These are phyloP conservation scores for Engystomops pustulosus DNA, from an alignment of 2,113 vertebrate species.

Conservation along the genomic window DNA sequence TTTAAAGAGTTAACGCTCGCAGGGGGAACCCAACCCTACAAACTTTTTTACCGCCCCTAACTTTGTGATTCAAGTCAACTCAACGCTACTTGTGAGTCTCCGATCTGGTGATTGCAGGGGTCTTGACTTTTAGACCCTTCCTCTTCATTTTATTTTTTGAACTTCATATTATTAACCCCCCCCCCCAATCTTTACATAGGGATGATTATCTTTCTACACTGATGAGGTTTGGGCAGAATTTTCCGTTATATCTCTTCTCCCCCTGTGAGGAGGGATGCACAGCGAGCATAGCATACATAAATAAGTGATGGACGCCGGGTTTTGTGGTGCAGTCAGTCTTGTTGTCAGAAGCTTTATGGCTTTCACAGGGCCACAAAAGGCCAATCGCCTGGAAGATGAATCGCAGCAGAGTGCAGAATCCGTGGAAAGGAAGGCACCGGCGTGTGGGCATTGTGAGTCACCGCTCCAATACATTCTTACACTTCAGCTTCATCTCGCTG, in stretches of 20 bases:
- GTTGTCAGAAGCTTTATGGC: constrained; percentile 66
- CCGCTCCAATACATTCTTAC: constrained; percentile 61
- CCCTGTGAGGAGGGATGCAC: constrained; percentile 43
- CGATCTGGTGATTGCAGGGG: too few species aligned
- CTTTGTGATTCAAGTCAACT: too few species aligned
- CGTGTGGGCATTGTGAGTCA: constrained; percentile 63
- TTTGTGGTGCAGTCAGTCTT: constrained; percentile 64
- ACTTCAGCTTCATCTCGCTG: constrained; percentile 63
- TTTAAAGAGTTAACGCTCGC: too few species aligned
- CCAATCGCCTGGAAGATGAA: constrained; percentile 66
- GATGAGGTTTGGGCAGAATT: not conserved
- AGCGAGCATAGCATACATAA: constrained; percentile 39
- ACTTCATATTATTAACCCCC: too few species aligned
- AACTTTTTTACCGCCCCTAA: too few species aligned
- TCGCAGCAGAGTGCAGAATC: constrained; percentile 62
- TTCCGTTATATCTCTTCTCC: too few species aligned
- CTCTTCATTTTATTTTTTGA: too few species aligned
- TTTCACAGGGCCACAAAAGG: constrained; percentile 65
- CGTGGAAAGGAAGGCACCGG: constrained; percentile 56
- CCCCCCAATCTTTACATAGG: too few species aligned
- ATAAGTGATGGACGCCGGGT: constrained; percentile 21
- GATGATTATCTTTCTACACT: too few species aligned
- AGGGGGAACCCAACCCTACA: too few species aligned
- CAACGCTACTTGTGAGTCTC: too few species aligned
- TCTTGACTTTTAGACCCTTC: too few species aligned